phyloP scores from a whole-genome alignment of 2,888 invertebrate genomes.

The Phasia obesa region DNA sequence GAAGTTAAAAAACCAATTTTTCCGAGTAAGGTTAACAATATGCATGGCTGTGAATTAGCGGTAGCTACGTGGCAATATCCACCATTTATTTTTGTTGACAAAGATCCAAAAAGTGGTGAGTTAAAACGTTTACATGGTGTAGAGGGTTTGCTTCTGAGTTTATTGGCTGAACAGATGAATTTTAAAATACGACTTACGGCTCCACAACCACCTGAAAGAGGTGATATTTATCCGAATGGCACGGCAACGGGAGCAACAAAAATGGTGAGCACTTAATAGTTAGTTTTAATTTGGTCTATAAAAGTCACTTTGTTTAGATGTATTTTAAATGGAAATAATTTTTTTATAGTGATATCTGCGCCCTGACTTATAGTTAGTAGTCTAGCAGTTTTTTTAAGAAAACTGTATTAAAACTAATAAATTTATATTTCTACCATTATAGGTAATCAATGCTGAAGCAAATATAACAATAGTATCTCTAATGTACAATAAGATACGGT shows the following conservation, averaged over 20 bases:
- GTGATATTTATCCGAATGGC: conserved; percentile 76
- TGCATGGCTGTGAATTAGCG: conserved; percentile 77
- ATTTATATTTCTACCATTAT: neutral
- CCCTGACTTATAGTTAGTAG: neutral
- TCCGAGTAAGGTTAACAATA: conserved; percentile 75
- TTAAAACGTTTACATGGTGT: conserved; percentile 75
- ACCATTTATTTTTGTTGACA: conserved; percentile 76
- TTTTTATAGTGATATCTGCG: no score
- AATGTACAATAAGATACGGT: conserved; percentile 73
- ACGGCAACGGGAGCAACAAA: conserved; percentile 77
- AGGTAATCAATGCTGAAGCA: conserved; percentile 76
- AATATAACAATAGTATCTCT: conserved; percentile 76
- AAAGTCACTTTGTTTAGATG: no score
- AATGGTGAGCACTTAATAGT: conserved; percentile 75
- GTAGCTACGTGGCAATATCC: conserved; percentile 75
- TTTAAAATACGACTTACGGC: conserved; percentile 75
- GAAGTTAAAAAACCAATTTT: conserved; percentile 72
- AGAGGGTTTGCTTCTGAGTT: conserved; percentile 76
- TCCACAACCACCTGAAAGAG: conserved; percentile 71
- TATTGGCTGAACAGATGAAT: conserved; percentile 78
- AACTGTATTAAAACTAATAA: neutral
- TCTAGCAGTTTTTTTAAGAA: neutral
- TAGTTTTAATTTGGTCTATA: no score
- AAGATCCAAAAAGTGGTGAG: conserved; percentile 53
- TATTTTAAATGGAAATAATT: no score